These are phyloP conservation scores for Zootermopsis nevadensis DNA, from an alignment of 2,888 invertebrate genomes.

Conservation along the genomic window DNA sequence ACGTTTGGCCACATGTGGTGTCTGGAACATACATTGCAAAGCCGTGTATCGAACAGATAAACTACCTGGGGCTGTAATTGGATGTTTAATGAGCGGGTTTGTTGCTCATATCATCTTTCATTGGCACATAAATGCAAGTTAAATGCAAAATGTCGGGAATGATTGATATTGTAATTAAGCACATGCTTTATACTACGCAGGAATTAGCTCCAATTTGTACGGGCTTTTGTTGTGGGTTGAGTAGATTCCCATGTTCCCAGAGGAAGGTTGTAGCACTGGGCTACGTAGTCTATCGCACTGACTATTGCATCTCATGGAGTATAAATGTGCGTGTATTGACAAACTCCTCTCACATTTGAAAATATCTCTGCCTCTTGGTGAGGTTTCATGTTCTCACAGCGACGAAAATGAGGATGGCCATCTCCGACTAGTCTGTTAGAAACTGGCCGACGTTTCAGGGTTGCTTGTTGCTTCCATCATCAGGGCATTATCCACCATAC, in stretches of 20 bases:
- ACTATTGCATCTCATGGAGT: not conserved
- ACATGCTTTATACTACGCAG: conserved; percentile 20
- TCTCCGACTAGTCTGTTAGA: no score
- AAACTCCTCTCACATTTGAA: not conserved
- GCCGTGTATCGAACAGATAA: not conserved
- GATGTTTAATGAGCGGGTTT: conserved; percentile 43
- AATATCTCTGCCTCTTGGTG: not conserved
- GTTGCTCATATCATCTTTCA: conserved; percentile 42
- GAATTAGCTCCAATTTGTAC: conserved; percentile 45
- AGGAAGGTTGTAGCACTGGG: not conserved
- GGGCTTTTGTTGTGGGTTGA: conserved; percentile 33
- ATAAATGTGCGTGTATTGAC: not conserved
- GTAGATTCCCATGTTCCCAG: conserved; percentile 42
- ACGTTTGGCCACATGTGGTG: not conserved
- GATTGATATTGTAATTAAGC: conserved; percentile 45
- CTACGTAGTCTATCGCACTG: not conserved
- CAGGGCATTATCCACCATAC: no score
- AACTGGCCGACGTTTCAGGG: no score
- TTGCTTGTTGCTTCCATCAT: no score
- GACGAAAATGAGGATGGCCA: no score
- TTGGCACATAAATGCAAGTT: conserved; percentile 35
- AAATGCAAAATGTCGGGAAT: conserved; percentile 41
- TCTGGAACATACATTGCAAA: not conserved
- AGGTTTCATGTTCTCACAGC: no score
- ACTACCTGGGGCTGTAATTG: conserved; percentile 28